Conservation (phyloP, 2,113 vertebrate genomes). For the Sinocyclocheilus rhinocerous region DNA sequence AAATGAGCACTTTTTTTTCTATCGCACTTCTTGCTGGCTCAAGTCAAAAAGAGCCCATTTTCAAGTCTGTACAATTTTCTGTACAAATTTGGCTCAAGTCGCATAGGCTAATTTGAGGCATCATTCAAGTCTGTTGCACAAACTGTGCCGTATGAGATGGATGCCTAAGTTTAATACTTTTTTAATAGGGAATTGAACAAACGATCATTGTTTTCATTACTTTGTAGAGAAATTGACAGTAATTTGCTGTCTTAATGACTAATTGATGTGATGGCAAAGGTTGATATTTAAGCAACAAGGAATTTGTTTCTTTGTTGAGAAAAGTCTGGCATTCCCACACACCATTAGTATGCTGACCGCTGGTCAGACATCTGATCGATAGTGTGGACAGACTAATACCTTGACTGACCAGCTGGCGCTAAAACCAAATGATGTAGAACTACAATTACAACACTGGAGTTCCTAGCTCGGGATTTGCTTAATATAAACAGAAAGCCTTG, state of each 20-base stretch:
- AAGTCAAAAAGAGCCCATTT: background rate
- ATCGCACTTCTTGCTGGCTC: background rate
- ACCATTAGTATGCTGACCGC: background rate
- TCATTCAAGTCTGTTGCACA: background rate
- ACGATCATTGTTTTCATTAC: background rate
- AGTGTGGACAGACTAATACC: background rate
- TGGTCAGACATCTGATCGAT: background rate
- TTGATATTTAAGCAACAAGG: slow-evolving; percentile 13
- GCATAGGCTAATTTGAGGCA: background rate
- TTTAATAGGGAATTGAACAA: background rate
- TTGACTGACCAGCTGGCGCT: background rate
- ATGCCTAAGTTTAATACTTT: background rate
- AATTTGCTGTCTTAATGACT: slow-evolving; percentile 11
- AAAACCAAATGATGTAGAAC: slow-evolving; percentile 7
- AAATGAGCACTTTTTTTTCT: background rate
- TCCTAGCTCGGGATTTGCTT: background rate
- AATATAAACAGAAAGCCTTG: background rate
- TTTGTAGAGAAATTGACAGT: background rate
- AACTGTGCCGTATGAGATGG: too few relatives aligned
- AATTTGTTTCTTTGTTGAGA: background rate
- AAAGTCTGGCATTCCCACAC: background rate
- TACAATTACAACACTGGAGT: background rate
- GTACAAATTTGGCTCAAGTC: background rate
- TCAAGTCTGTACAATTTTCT: background rate
- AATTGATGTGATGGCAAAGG: slow-evolving; percentile 1